Evolutionary conservation across 1,140 invertebrate species (phyloP), one percentile per base, ranked within the genome.

Genomic region (Lasioglossum baleicum): DNA sequence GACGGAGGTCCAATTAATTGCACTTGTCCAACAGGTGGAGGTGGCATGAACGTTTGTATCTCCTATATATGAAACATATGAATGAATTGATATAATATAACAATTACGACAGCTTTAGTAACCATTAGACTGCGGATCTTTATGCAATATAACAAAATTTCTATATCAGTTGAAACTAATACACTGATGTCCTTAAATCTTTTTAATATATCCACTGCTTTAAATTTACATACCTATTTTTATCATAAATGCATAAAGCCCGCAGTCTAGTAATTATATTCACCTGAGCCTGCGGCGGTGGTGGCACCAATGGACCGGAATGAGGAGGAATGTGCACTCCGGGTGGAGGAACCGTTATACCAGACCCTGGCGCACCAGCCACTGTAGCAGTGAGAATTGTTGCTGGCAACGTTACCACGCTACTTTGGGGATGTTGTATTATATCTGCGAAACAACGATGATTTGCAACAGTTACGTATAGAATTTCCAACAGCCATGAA

Each of bases 371-470:
- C 80, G 83, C 86, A 73, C 92, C 91, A 81, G 93, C 88, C 75
- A 93, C 92, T 26, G 93, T 92, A 42, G 92, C 93, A 11, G 92
- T 93, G 69, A 93, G 82, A 85, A 93, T 92, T 69, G 92, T 93
- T 44, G 92, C 92, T 72, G 92, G 93, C 53, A 92, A 81, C 22
- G 90, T 91, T 63, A 93, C 92, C 8, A 93, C 91, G 73, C 85
- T 93, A 83, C 92, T 93, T 85, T 92, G 92, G 22, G 92, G 88
- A 89, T 93, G 92, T 71, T 92, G 92, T 67, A 93, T 93, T 75
- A 93, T 91, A 88, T 93, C 92, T 92, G 61, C 80, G 48, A 68
- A 79, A 73, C 44, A 81, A 74, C 22, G 70, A 40, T 60, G 40
- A 22, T 66, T 80, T 64, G 7, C 35, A 74, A 75, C 40, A 17